These are phyloP conservation scores for Dermatemys mawii DNA, from an alignment of 2,113 vertebrate species.

Conservation along the genomic window DNA sequence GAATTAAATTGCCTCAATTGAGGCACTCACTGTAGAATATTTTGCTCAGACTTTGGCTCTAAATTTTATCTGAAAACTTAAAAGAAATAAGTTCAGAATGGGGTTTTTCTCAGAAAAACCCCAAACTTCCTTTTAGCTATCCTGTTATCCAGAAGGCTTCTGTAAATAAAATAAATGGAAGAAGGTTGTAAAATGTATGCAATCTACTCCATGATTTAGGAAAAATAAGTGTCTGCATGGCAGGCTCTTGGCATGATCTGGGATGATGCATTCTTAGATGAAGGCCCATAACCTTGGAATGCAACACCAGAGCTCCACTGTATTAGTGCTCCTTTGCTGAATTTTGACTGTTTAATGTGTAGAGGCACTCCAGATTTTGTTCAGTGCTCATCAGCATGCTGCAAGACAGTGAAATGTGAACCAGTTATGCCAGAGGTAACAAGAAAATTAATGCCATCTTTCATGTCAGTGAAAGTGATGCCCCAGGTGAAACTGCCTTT, in stretches of 20 bases:
- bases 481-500: background rate
- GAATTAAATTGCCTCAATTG: background rate
- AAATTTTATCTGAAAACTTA: background rate
- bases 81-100: background rate
- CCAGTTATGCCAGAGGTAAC: background rate
- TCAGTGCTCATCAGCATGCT: background rate
- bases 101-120: background rate
- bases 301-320: background rate
- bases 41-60: background rate
- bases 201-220: background rate
- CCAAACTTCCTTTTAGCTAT: background rate
- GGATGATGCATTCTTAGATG: background rate
- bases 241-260: background rate
- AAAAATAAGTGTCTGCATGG: background rate
- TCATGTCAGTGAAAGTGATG: background rate
- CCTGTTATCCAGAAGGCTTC: background rate
- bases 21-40: background rate
- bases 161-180: background rate
- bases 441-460: constrained; percentile 17
- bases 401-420: background rate
- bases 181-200: background rate
- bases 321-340: background rate
- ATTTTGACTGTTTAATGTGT: background rate
- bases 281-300: background rate
- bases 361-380: background rate